These are phyloP conservation scores for Sphenopsis melanotis DNA, from an alignment of 2,797 vertebrate species.

Conservation along the genomic window DNA sequence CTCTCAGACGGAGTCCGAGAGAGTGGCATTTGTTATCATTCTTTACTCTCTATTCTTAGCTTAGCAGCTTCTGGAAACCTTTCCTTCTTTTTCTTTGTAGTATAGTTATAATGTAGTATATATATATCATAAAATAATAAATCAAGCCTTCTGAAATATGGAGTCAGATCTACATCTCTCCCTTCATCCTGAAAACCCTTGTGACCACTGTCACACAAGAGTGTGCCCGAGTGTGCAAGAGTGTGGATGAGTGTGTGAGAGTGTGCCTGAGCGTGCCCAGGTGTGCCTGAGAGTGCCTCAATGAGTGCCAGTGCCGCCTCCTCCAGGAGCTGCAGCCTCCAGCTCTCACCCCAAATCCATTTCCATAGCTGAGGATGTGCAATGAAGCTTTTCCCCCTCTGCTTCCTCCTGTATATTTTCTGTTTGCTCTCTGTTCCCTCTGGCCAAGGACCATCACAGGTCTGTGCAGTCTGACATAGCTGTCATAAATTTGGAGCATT, in stretches of 20 bases:
- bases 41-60: too few species aligned
- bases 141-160: too few species aligned
- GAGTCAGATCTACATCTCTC: too few species aligned
- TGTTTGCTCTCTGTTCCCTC: not conserved
- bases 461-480: not conserved
- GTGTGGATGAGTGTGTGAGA: accelerated
- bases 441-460: not conserved
- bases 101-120: too few species aligned
- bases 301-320: not conserved
- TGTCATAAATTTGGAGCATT: not conserved
- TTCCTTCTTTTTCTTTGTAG: too few species aligned
- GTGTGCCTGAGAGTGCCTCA: accelerated
- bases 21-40: too few species aligned
- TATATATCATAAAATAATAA: too few species aligned
- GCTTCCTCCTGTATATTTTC: not conserved
- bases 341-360: not conserved
- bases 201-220: too few species aligned
- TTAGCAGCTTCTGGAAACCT: too few species aligned
- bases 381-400: not conserved
- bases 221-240: too few species aligned
- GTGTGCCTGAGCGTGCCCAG: accelerated
- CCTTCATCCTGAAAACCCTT: too few species aligned
- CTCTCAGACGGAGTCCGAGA: too few species aligned
- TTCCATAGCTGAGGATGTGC: not conserved
- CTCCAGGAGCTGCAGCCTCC: not conserved